phyloP scores from a whole-genome alignment of 2,113 vertebrate genomes.

The Prionailurus viverrinus region DNA sequence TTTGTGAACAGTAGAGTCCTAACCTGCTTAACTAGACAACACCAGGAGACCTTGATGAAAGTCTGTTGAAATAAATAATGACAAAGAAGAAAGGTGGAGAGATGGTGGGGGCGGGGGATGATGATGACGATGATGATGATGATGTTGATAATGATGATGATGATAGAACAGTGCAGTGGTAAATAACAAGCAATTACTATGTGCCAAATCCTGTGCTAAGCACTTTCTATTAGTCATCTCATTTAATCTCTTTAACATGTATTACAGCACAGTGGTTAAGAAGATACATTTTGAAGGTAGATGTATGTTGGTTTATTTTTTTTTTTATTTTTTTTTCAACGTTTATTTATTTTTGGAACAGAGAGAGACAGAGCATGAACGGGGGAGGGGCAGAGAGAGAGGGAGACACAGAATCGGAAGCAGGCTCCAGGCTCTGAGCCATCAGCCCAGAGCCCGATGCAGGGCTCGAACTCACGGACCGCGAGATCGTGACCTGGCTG shows the following conservation, averaged over 20 bases:
- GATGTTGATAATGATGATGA: background rate
- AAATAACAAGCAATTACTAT: background rate
- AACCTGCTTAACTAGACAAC: background rate
- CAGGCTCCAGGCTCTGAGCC: no score
- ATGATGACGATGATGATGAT: no score
- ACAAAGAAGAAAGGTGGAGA: background rate
- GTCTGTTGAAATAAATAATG: background rate
- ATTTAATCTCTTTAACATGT: background rate
- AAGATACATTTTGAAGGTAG: background rate
- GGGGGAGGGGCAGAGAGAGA: no score
- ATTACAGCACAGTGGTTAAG: background rate
- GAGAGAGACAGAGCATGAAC: no score
- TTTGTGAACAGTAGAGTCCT: background rate
- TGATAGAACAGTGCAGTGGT: rapidly evolving
- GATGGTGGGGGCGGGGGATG: background rate
- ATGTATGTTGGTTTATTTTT: no score
- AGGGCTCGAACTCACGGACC: no score
- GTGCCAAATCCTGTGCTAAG: background rate
- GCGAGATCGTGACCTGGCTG: no score
- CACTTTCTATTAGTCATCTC: background rate
- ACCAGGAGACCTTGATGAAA: background rate
- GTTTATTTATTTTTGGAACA: no score
- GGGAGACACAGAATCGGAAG: no score
- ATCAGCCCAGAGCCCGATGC: no score
- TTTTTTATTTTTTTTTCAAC: no score